These are phyloP conservation scores for Pentalonia nigronervosa DNA, from an alignment of 1,140 invertebrate species.

Conservation along the genomic window DNA sequence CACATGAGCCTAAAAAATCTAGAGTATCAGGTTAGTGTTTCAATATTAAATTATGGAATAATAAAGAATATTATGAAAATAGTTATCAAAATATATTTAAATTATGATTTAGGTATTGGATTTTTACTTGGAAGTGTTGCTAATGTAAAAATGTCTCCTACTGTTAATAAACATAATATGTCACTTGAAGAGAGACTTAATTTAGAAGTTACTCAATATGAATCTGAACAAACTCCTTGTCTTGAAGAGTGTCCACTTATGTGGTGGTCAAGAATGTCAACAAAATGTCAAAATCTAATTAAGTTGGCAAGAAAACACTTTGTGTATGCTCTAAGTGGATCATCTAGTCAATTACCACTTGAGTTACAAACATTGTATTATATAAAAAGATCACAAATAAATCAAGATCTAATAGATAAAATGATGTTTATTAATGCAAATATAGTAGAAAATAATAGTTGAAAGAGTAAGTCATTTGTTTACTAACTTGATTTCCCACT, in stretches of 20 bases:
- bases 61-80: neutral
- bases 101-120: neutral
- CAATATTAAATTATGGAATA: neutral
- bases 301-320: constrained; percentile 55
- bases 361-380: constrained; percentile 40
- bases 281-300: constrained; percentile 58
- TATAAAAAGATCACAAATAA: constrained; percentile 53
- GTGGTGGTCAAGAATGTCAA: constrained; percentile 55
- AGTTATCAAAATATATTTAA: neutral
- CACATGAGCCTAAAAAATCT: neutral
- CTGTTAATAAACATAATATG: constrained; percentile 47
- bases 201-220: constrained; percentile 67
- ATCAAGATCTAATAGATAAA: constrained; percentile 51
- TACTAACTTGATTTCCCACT: neutral
- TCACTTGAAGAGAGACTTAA: constrained; percentile 65
- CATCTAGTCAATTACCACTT: constrained; percentile 45
- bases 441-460: constrained; percentile 24
- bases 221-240: constrained; percentile 66
- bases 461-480: neutral
- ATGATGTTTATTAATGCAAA: constrained; percentile 51
- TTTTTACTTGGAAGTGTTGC: constrained; percentile 36
- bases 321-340: constrained; percentile 53
- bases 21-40: constrained; percentile 1
- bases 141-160: constrained; percentile 8
- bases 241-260: constrained; percentile 66